A percentile compares a stretch with the other conserved stretches of the same genome.
phyloP scores from a whole-genome alignment of 2,888 invertebrate genomes.

The Embidobia sp. region DNA sequence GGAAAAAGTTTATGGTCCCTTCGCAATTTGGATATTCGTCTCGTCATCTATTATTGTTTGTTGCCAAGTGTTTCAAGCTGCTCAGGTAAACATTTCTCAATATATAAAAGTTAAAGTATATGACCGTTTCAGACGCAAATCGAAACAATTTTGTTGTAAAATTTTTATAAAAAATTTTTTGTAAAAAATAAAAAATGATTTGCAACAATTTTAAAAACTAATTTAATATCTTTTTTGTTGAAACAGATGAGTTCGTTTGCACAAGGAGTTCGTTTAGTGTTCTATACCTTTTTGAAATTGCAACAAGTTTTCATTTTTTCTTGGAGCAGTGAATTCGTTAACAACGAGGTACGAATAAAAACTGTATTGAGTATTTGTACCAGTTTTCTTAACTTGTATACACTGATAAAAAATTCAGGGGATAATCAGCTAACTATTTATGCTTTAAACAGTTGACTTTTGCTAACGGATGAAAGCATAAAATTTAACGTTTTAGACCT shows the following conservation, averaged over 20 bases:
- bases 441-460: no score
- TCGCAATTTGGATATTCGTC: slow-evolving; percentile 23
- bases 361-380: not conserved
- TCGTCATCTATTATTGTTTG: slow-evolving; percentile 19
- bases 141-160: not conserved
- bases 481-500: no score
- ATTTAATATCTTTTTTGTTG: not conserved
- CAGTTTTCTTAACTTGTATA: no score
- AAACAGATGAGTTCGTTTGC: not conserved
- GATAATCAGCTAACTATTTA: no score
- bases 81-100: slow-evolving; percentile 14
- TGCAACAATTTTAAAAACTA: no score
- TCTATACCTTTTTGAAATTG: slow-evolving; percentile 13
- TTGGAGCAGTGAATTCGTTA: slow-evolving; percentile 8
- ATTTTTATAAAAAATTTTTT: not conserved
- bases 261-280: not conserved
- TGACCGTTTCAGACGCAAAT: not conserved
- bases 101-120: no score
- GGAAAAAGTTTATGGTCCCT: slow-evolving; percentile 17
- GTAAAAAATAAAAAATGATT: no score
- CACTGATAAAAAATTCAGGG: no score
- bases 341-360: not conserved
- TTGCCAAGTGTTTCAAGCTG: slow-evolving; percentile 10
- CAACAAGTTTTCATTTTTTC: slow-evolving; percentile 1
- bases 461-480: no score